Base-by-base conservation (phyloP, 2,113 vertebrate genomes). In the Larimichthys polyactis region DNA sequence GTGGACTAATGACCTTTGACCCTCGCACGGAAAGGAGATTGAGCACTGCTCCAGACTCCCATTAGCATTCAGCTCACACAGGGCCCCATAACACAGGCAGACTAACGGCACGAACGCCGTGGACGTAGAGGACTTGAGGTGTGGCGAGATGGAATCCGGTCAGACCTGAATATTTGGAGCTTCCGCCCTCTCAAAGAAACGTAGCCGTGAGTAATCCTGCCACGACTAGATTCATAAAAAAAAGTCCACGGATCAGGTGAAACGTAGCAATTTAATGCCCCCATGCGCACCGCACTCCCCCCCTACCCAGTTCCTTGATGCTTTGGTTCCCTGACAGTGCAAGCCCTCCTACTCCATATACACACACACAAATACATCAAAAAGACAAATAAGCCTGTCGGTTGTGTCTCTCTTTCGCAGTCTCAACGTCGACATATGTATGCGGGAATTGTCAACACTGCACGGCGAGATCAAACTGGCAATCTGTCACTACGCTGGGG, bases 371-470 rank as follows among this genome's bases (percentile, higher is more conserved):
- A 40, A 73, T 63, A 55, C 63, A 77, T 75, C 73, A 75, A 78
- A 88, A 89, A 85, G 54, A 89, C 84, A 91, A 91, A 92, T 87
- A 90, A 83, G 75, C 74, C 62, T 74, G 86, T 90, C 73, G 84
- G 73, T 44, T 24, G 65, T 76, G 78, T 73, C 82, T 90, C 57
- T 27, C 27, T 27, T 20, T 81, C 79, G 79, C 27, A n/a, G 15
- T 62, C 81, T 90, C 87, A 88, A 88, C 87, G 78, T 87, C 78
- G 62, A 68, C 86, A 79, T 89, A 83, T 81, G 87, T 82, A 88
- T 90, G 91, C 66, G 54, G 81, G 81, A 89, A 93, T 87, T 91
- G 90, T 92, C 94, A 94, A 90, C 79, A 71, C 74, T 51, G 78
- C 77, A 86, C 88, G 75, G 86, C 72, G 3, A 85, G 82, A 92